Conservation (phyloP, 2,888 invertebrate species). For the Rhaphigaster nebulosa region DNA sequence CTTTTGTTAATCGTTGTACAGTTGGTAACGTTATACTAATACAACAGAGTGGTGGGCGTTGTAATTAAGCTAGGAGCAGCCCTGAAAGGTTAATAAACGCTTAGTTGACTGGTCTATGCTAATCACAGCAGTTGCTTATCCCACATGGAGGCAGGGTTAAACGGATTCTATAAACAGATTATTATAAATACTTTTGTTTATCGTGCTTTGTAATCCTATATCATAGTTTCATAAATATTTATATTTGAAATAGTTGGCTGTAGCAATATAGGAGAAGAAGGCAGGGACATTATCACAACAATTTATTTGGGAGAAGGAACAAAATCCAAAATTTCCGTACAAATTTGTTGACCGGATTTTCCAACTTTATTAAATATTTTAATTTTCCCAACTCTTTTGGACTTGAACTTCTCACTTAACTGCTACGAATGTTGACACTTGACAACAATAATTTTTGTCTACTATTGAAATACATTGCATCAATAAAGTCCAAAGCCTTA, state of each 20-base stretch:
- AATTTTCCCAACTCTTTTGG: no score
- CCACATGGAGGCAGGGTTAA: neutral
- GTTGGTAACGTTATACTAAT: neutral
- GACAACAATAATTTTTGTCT: no score
- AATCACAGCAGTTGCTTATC: neutral
- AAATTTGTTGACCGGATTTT: no score
- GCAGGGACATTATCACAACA: no score
- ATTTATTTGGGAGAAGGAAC: no score
- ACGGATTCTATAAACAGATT: neutral
- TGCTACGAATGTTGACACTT: no score
- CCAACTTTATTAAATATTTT: no score
- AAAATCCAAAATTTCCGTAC: no score
- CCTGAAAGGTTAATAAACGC: conserved; percentile 1
- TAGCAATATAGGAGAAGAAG: no score
- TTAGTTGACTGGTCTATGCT: neutral
- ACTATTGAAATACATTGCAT: no score
- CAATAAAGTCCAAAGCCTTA: no score
- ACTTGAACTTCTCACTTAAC: no score
- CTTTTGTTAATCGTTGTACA: neutral
- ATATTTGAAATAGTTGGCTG: neutral
- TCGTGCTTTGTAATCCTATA: neutral
- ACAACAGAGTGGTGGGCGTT: neutral
- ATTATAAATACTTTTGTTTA: neutral
- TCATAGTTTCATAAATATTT: neutral
- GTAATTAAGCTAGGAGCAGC: neutral